These are phyloP conservation scores for Cheilosia urbana DNA, from an alignment of 2,888 invertebrate species.

Conservation along the genomic window DNA sequence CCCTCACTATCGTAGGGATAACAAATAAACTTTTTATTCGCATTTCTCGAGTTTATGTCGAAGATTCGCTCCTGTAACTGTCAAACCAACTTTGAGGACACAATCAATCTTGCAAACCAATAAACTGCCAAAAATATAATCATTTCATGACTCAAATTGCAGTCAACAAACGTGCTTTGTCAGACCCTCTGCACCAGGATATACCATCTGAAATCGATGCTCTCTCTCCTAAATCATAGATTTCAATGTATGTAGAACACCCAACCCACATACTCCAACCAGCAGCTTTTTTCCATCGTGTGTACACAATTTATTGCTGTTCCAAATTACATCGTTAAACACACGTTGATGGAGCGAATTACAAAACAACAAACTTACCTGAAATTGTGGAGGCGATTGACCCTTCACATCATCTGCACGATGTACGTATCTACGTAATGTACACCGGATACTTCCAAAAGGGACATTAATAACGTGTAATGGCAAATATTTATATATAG, in stretches of 20 bases:
- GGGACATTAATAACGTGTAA: constrained; percentile 53
- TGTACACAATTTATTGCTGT: constrained; percentile 33
- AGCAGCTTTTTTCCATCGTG: neutral
- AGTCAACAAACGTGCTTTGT: neutral
- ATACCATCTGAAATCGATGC: neutral
- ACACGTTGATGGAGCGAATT: constrained; percentile 35
- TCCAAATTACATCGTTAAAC: constrained; percentile 66
- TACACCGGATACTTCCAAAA: constrained; percentile 31
- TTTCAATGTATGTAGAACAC: neutral
- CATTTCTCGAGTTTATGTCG: neutral
- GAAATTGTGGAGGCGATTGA: constrained; percentile 37
- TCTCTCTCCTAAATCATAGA: neutral
- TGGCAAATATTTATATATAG: constrained; percentile 70
- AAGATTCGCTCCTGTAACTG: neutral
- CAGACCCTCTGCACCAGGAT: neutral
- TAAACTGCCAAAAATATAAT: constrained; percentile 8
- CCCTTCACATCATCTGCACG: constrained; percentile 40
- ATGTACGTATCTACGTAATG: constrained; percentile 31
- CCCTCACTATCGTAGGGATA: neutral
- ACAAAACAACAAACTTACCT: constrained; percentile 9
- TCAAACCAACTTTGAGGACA: constrained; percentile 10
- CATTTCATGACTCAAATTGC: constrained; percentile 29
- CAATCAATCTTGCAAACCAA: constrained; percentile 17
- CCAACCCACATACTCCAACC: neutral
- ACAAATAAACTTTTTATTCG: neutral